Conservation (phyloP, 2,888 invertebrate genomes). For the Sminthurides aquaticus region DNA sequence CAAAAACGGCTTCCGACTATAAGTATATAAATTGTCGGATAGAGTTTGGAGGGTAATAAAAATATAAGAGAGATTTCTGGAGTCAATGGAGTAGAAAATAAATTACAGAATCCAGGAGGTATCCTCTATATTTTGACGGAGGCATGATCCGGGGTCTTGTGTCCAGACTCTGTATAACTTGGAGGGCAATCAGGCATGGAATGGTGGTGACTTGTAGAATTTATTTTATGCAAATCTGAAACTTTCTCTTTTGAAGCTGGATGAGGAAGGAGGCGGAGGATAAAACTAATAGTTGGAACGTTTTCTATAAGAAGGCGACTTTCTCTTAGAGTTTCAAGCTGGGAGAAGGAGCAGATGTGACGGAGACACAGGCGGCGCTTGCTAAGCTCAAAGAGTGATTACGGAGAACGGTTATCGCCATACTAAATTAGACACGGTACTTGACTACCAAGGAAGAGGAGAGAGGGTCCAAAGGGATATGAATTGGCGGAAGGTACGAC, state of each 20-base stretch:
- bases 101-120: neutral
- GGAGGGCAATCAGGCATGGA: neutral
- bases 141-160: neutral
- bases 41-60: conserved; percentile 1
- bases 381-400: neutral
- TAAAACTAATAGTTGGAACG: too few relatives aligned
- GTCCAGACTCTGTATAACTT: neutral
- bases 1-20: neutral
- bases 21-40: neutral
- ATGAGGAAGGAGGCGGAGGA: neutral
- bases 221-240: neutral
- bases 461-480: neutral
- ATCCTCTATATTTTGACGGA: neutral
- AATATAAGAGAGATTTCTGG: neutral
- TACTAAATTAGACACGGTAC: neutral
- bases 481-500: neutral
- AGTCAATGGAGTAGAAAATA: conserved; percentile 5
- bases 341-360: neutral
- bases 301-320: too few relatives aligned
- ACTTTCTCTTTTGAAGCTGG: neutral
- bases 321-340: too few relatives aligned
- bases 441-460: neutral
- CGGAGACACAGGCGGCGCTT: too few relatives aligned
- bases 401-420: neutral
- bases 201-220: neutral